phyloP scores from a whole-genome alignment of 2,888 invertebrate genomes.

The Phragmatobia fuliginosa region DNA sequence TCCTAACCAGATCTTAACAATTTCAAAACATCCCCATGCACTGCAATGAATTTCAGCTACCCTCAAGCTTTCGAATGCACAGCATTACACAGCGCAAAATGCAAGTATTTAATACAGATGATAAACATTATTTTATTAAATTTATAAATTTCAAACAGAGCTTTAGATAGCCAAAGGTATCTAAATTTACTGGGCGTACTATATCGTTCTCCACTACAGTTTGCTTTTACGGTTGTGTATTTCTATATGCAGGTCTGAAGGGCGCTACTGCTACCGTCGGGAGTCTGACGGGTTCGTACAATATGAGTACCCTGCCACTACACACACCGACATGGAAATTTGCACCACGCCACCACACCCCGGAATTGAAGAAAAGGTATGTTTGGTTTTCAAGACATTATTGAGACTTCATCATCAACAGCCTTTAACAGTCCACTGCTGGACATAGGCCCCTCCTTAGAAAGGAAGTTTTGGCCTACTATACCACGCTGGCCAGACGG shows the following conservation, averaged over 20 bases:
- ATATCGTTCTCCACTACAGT: constrained; percentile 17
- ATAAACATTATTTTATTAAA: too few relatives aligned
- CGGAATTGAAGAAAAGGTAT: constrained; percentile 59
- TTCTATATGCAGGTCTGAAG: constrained; percentile 81
- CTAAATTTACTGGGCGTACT: constrained; percentile 50
- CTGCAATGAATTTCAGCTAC: background rate
- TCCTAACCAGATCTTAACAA: too few relatives aligned
- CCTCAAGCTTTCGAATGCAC: too few relatives aligned
- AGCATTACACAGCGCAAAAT: background rate
- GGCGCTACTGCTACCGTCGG: constrained; percentile 88
- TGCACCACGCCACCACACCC: constrained; percentile 81
- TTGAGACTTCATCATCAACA: too few relatives aligned
- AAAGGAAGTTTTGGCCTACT: too few relatives aligned
- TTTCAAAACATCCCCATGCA: too few relatives aligned
- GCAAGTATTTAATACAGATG: background rate
- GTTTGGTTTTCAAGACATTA: background rate
- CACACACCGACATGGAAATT: constrained; percentile 84
- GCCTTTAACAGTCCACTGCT: too few relatives aligned
- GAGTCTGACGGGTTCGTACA: constrained; percentile 85
- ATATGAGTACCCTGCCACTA: constrained; percentile 87
- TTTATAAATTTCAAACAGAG: background rate
- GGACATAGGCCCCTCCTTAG: too few relatives aligned
- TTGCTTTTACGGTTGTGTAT: constrained; percentile 51
- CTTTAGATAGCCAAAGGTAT: constrained; percentile 36
- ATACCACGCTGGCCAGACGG: too few relatives aligned